Base-by-base conservation (phyloP, 2,797 vertebrate genomes). In the Poecilia picta region DNA sequence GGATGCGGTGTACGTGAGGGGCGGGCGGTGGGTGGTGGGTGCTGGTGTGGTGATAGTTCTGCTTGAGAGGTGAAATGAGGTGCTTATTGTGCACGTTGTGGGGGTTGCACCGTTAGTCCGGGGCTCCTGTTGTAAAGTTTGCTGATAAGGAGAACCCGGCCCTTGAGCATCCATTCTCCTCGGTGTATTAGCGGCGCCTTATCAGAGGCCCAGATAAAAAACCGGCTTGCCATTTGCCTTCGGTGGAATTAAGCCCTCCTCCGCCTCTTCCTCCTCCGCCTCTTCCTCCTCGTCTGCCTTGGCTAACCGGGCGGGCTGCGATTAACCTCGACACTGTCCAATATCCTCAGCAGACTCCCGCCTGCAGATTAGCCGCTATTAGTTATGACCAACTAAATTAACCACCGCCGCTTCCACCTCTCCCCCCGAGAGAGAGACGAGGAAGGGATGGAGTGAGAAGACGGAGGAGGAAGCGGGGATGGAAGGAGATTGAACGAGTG, bases 321-420 rank as follows among this genome's bases (percentile, higher is more conserved):
- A 99, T 99, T 99, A 99, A 99, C 98, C 98, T 98, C 98, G 97
- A 98, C 97, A 98, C 98, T 98, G 98, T 98, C 98, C 98, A 98
- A 99, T 99, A 99, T 99, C 98, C 98, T 98, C 98, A 93, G 97
- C 97, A 98, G 98, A 98, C 97, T 98, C 96, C 97, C 93, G 97
- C 96, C 96, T 90, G 96, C 96, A 98, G 98, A 99, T 99, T 99
- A 99, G 98, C 97, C 95, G 97, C 98, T 97, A 98, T 99, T 99
- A 99, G 98, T 99, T 99, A 98, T 98, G 97, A 99, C 97, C 98
- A 98, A 99, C 98, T 98, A 99, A 99, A 99, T 99, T 97, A 99
- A 98, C 97, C 97, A 97, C 96, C 92, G 95, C 96, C 87, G 93
- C 95, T 95, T 96, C 96, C 95, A 90, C 39, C 39, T 41, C 8